These are phyloP conservation scores for Atrichornis clamosus DNA, from an alignment of 2,113 vertebrate species.

Conservation along the genomic window DNA sequence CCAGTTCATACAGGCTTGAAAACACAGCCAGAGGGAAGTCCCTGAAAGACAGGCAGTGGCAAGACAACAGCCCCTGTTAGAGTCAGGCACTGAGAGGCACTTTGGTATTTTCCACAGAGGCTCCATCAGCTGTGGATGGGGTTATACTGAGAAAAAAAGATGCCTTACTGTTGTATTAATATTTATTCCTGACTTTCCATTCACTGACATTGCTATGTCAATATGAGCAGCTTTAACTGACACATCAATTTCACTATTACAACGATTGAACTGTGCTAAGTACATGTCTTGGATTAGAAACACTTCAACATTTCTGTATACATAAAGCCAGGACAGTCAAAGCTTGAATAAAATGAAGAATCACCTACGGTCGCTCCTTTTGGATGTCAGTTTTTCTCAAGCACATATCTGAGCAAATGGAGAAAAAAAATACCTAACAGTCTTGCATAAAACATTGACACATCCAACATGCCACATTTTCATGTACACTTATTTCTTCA, in stretches of 20 bases:
- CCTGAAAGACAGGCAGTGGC: accelerated
- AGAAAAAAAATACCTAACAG: neutral
- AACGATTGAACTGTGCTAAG: neutral
- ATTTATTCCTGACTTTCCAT: neutral
- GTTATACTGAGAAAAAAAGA: neutral
- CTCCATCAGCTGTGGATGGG: neutral
- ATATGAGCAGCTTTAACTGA: neutral
- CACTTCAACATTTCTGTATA: neutral
- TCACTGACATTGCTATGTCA: neutral
- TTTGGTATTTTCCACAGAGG: neutral
- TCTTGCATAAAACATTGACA: neutral
- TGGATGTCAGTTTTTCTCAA: neutral
- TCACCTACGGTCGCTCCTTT: neutral
- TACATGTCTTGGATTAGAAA: neutral
- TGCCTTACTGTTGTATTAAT: neutral
- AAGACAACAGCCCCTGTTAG: neutral
- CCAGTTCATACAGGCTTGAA: neutral
- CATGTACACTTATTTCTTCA: neutral
- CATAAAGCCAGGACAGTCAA: neutral
- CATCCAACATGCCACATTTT: neutral
- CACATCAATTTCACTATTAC: neutral
- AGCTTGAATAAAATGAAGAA: neutral
- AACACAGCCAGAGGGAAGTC: neutral
- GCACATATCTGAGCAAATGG: neutral
- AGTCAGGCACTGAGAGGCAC: accelerated